These are phyloP conservation scores for Coturnix japonica DNA, from an alignment of 2,113 vertebrate species.

Conservation along the genomic window DNA sequence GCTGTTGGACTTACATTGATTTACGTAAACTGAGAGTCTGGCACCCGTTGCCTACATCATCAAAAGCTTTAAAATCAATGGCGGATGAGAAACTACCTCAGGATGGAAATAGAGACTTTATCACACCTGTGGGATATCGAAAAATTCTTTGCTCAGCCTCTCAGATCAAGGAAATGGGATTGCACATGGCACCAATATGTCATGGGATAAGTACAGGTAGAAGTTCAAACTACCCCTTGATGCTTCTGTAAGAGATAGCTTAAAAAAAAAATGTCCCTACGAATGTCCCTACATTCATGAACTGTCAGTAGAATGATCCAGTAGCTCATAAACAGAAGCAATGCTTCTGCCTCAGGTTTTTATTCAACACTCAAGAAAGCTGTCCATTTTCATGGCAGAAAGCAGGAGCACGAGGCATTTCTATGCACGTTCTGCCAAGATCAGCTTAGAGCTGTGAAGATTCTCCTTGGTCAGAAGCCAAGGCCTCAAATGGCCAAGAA, in stretches of 20 bases:
- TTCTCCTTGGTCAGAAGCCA: neutral
- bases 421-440: neutral
- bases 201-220: neutral
- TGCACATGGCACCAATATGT: neutral
- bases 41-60: neutral
- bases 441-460: neutral
- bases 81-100: neutral
- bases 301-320: neutral
- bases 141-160: slow-evolving; percentile 12
- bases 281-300: accelerated
- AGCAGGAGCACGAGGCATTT: neutral
- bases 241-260: neutral
- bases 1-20: neutral
- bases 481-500: neutral
- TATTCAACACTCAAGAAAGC: neutral
- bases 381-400: neutral
- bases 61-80: neutral
- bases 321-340: neutral
- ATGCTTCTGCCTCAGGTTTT: neutral
- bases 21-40: neutral
- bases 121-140: neutral
- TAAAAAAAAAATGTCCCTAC: neutral
- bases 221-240: neutral
- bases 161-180: neutral
- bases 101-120: neutral